Conservation (phyloP, 1,140 invertebrate genomes). For the Euborellia annulipes region DNA sequence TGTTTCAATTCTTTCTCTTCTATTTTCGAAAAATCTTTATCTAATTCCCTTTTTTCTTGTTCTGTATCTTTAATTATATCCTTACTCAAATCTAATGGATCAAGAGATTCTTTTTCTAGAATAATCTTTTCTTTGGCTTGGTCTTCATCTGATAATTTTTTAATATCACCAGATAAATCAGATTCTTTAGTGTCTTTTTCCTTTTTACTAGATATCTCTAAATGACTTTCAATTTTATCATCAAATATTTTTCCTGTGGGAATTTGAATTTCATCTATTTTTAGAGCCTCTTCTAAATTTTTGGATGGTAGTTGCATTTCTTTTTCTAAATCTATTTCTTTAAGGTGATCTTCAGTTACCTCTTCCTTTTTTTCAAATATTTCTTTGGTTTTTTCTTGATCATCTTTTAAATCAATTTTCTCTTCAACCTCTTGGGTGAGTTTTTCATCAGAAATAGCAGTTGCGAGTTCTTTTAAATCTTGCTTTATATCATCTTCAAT, state of each 20-base stretch:
- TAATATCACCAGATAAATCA: background rate
- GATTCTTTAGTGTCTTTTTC: too few relatives aligned
- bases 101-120: slow-evolving; percentile 1
- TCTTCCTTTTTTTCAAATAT: slow-evolving; percentile 1
- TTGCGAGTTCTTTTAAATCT: slow-evolving; percentile 1
- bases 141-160: background rate
- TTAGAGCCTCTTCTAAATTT: too few relatives aligned
- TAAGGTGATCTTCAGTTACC: slow-evolving; percentile 2
- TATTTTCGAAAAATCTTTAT: background rate
- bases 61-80: background rate
- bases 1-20: background rate
- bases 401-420: background rate
- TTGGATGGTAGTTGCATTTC: too few relatives aligned
- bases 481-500: slow-evolving; percentile 13
- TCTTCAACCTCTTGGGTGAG: background rate
- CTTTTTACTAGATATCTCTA: too few relatives aligned
- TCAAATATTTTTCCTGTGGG: slow-evolving; percentile 4
- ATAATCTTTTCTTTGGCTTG: slow-evolving; percentile 3
- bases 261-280: slow-evolving; percentile 1
- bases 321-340: too few relatives aligned
- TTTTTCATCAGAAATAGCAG: background rate
- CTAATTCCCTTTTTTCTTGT: background rate
- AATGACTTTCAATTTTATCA: background rate
- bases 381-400: too few relatives aligned
- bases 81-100: too few relatives aligned